Percentiles rank a stretch among this genome's conserved stretches.
Conservation (phyloP, 2,888 invertebrate genomes). For the Yponomeuta plumbellus region DNA sequence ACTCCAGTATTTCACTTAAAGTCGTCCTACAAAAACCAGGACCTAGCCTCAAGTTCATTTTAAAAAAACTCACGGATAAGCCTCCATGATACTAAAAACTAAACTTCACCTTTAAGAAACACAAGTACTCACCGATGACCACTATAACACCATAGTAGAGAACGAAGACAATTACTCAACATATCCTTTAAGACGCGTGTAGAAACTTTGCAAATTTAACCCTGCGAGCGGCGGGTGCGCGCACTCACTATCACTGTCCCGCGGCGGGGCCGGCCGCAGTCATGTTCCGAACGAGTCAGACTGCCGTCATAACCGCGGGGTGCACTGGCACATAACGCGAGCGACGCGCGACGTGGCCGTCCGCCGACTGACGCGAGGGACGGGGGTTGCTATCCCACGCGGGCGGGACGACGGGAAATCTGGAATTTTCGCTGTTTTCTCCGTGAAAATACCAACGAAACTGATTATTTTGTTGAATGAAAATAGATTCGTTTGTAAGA, state of each 20-base stretch:
- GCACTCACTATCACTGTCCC: slow-evolving; percentile 54
- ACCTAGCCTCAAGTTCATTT: not conserved
- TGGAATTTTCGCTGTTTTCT: not conserved
- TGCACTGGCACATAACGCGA: slow-evolving; percentile 42
- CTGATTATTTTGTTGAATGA: no score
- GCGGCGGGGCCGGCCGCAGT: slow-evolving; percentile 34
- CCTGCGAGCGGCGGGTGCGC: slow-evolving; percentile 11
- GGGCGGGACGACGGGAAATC: not conserved
- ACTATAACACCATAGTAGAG: slow-evolving; percentile 63
- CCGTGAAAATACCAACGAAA: no score
- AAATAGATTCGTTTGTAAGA: no score
- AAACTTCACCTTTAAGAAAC: not conserved
- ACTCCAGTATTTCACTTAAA: not conserved
- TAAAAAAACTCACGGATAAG: not conserved
- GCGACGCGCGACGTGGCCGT: slow-evolving; percentile 48
- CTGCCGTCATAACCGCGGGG: slow-evolving; percentile 36
- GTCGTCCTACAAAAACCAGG: not conserved
- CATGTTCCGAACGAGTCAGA: slow-evolving; percentile 44
- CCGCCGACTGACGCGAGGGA: slow-evolving; percentile 54
- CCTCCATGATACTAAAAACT: not conserved
- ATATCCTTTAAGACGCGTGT: slow-evolving; percentile 28
- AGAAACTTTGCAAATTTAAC: not conserved
- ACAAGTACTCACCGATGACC: slow-evolving; percentile 62
- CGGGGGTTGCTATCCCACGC: slow-evolving; percentile 36
- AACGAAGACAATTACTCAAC: slow-evolving; percentile 50